These are phyloP conservation scores for Gonioctena quinquepunctata DNA, from an alignment of 1,140 invertebrate species.

Conservation along the genomic window DNA sequence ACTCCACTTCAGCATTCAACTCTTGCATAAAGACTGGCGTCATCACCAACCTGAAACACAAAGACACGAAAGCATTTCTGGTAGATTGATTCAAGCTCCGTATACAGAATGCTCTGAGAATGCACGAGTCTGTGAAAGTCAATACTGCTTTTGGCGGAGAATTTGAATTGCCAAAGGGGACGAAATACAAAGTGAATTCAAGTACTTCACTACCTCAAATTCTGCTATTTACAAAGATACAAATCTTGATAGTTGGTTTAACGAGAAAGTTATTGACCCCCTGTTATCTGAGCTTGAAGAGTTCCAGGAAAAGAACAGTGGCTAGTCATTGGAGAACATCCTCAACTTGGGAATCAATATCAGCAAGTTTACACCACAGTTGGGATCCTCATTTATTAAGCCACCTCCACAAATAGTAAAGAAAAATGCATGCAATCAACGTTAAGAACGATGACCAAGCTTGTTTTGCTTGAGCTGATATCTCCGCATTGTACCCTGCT, in stretches of 20 bases:
- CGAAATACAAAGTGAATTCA: neutral
- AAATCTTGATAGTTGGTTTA: slow-evolving; percentile 14
- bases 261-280: neutral
- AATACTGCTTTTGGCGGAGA: slow-evolving; percentile 14
- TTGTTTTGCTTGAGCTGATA: neutral
- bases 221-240: slow-evolving; percentile 3
- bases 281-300: slow-evolving; percentile 15
- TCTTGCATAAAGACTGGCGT: slow-evolving; percentile 20
- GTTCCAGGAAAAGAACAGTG: slow-evolving; percentile 22
- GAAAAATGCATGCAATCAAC: neutral
- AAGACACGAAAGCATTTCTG: slow-evolving; percentile 7
- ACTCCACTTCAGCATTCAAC: slow-evolving; percentile 5
- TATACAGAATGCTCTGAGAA: neutral
- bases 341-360: neutral
- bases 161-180: slow-evolving; percentile 4
- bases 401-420: slow-evolving; percentile 25
- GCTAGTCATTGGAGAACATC: slow-evolving; percentile 16
- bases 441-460: neutral
- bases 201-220: slow-evolving; percentile 22
- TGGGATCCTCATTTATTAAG: slow-evolving; percentile 8
- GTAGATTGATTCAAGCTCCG: slow-evolving; percentile 1
- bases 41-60: slow-evolving; percentile 20
- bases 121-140: slow-evolving; percentile 16
- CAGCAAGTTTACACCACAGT: slow-evolving; percentile 39
- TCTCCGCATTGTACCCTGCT: too few species aligned